Conservation (phyloP, 2,888 invertebrate species). For the Pachliopta kotzebuea region DNA sequence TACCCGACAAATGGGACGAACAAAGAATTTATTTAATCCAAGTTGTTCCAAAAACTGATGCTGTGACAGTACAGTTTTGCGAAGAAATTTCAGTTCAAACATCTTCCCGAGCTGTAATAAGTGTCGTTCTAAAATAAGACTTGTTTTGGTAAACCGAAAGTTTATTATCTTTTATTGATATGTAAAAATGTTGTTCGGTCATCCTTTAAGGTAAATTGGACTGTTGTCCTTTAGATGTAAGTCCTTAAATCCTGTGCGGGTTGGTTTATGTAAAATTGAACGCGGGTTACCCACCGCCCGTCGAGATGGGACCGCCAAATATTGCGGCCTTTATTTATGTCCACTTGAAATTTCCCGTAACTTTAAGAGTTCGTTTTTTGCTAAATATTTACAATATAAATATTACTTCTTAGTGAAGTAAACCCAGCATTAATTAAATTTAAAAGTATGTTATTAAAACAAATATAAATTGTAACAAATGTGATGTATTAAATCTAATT, state of each 20-base stretch:
- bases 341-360: constrained; percentile 74
- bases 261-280: constrained; percentile 52
- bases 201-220: constrained; percentile 33
- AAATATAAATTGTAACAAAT: neutral
- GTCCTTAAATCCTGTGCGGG: constrained; percentile 39
- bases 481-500: too few relatives aligned
- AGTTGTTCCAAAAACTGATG: constrained; percentile 66
- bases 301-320: constrained; percentile 71
- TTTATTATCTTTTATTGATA: constrained; percentile 54
- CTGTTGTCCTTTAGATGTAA: constrained; percentile 33
- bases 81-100: constrained; percentile 61
- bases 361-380: constrained; percentile 61
- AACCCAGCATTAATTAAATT: constrained; percentile 5
- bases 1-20: constrained; percentile 54
- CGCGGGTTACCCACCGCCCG: constrained; percentile 54
- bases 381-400: constrained; percentile 36
- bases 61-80: constrained; percentile 60
- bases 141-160: constrained; percentile 46
- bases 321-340: constrained; percentile 78
- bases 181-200: constrained; percentile 42
- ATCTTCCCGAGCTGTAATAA: constrained; percentile 41
- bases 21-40: constrained; percentile 68
- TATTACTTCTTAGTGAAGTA: constrained; percentile 35
- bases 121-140: constrained; percentile 52
- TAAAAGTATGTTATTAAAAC: constrained; percentile 12